Conservation (phyloP, 2,113 vertebrate species). For the Dendropsophus ebraccatus region DNA sequence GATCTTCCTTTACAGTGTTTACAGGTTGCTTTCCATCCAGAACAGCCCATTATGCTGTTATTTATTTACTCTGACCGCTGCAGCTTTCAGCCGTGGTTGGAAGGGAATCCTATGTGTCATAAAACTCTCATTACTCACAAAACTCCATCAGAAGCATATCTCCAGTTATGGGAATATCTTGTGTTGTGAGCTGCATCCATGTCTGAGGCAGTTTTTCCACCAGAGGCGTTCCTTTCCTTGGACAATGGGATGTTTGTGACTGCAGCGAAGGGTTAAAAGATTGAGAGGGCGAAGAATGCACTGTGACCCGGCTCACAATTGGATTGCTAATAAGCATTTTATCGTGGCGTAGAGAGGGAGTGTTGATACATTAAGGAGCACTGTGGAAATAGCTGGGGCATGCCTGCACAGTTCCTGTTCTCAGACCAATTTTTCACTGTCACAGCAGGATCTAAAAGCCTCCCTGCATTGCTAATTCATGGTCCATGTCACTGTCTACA, state of each 20-base stretch:
- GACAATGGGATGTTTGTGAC: conserved; percentile 54
- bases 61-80: conserved; percentile 32
- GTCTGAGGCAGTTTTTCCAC: conserved; percentile 55
- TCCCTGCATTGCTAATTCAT: conserved; percentile 15
- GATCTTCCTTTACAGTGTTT: not conserved
- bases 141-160: conserved; percentile 34
- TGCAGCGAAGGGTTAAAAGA: conserved; percentile 53
- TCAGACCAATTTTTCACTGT: conserved; percentile 24
- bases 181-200: conserved; percentile 17
- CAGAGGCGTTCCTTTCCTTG: conserved; percentile 26
- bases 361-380: conserved; percentile 27
- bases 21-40: not conserved
- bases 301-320: conserved; percentile 53
- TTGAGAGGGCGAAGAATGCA: conserved; percentile 56
- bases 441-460: conserved; percentile 23
- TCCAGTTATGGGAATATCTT: conserved; percentile 58
- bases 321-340: conserved; percentile 51
- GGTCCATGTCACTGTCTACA: conserved; percentile 46
- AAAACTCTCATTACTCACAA: conserved; percentile 35
- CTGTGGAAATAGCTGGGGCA: conserved; percentile 36
- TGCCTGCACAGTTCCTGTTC: conserved; percentile 16
- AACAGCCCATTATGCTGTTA: conserved; percentile 7
- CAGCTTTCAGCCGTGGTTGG: not conserved
- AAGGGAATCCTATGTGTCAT: not conserved
- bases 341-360: conserved; percentile 39